Evolutionary conservation across 1,140 invertebrate species (phyloP).

Genomic region (Neuroterus valhalla): DNA sequence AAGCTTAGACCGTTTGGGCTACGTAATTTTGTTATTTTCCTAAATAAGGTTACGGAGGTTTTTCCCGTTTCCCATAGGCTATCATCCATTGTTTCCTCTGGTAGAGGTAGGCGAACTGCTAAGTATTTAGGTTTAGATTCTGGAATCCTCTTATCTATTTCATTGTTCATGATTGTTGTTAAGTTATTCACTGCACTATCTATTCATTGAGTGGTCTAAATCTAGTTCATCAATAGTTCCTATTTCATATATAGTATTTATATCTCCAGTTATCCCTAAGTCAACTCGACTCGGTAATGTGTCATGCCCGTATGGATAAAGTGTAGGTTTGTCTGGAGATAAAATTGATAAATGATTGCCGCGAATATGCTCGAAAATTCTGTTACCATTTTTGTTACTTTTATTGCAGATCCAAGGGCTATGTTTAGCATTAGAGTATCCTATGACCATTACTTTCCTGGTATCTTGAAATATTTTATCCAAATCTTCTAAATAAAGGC

Average conservation of each 20-base stretch:
- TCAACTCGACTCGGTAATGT: too few species aligned
- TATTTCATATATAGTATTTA: too few species aligned
- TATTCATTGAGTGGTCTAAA: not conserved
- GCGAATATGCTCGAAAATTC: constrained; percentile 9
- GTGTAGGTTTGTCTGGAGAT: too few species aligned
- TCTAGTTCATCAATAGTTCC: constrained; percentile 29
- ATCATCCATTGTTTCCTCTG: too few species aligned
- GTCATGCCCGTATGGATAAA: too few species aligned
- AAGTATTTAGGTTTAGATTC: too few species aligned
- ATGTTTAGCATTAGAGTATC: constrained; percentile 37
- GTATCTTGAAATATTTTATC: constrained; percentile 28
- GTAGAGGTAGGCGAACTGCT: too few species aligned
- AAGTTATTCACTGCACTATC: not conserved
- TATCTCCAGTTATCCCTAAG: too few species aligned
- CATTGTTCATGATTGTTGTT: not conserved
- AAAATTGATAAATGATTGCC: too few species aligned
- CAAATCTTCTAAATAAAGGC: constrained; percentile 13
- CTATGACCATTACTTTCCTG: constrained; percentile 20
- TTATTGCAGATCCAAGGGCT: constrained; percentile 3
- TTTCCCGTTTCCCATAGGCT: too few species aligned
- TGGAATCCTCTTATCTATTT: too few species aligned
- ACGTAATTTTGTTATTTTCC: not conserved
- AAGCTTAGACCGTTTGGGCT: not conserved
- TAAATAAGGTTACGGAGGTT: not conserved
- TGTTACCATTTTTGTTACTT: constrained; percentile 23